These are phyloP conservation scores for Osmerus mordax DNA, from an alignment of 2,113 vertebrate genomes.

Conservation along the genomic window DNA sequence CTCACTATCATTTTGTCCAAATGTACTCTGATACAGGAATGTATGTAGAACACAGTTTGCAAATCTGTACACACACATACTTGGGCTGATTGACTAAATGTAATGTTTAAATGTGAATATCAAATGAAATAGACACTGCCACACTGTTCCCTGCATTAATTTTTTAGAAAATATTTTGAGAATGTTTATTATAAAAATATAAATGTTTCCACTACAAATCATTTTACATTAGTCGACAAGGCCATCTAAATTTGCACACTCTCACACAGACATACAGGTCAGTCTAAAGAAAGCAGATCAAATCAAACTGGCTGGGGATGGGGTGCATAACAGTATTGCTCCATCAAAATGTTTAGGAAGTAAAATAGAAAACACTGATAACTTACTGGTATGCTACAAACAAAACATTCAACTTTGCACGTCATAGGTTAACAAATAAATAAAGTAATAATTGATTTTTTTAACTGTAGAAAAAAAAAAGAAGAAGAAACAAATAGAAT, in stretches of 20 bases:
- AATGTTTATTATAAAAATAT: slow-evolving; percentile 99
- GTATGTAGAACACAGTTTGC: too few species aligned
- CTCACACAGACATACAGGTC: slow-evolving; percentile 66
- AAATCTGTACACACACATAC: too few species aligned
- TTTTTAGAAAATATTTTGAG: slow-evolving; percentile 99
- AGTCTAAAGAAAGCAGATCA: slow-evolving; percentile 59
- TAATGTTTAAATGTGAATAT: too few species aligned
- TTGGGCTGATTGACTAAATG: too few species aligned
- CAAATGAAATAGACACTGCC: slow-evolving; percentile 50
- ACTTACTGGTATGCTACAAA: slow-evolving; percentile 80
- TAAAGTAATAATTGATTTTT: slow-evolving; percentile 78
- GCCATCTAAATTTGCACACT: slow-evolving; percentile 92
- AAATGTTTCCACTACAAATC: slow-evolving; percentile 99
- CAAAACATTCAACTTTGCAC: slow-evolving; percentile 59
- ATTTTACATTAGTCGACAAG: slow-evolving; percentile 99
- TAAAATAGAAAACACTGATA: slow-evolving; percentile 80
- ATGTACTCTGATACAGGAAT: too few species aligned
- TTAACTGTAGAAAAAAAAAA: slow-evolving; percentile 60
- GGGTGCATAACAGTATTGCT: slow-evolving; percentile 73
- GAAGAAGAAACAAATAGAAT: slow-evolving; percentile 67
- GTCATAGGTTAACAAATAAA: slow-evolving; percentile 92
- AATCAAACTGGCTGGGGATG: slow-evolving; percentile 46
- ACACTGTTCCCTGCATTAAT: slow-evolving; percentile 68
- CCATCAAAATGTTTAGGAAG: slow-evolving; percentile 74
- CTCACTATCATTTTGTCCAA: too few species aligned